phyloP scores from a whole-genome alignment of 2,797 vertebrate species.

The Urocyon cinereoargenteus region DNA sequence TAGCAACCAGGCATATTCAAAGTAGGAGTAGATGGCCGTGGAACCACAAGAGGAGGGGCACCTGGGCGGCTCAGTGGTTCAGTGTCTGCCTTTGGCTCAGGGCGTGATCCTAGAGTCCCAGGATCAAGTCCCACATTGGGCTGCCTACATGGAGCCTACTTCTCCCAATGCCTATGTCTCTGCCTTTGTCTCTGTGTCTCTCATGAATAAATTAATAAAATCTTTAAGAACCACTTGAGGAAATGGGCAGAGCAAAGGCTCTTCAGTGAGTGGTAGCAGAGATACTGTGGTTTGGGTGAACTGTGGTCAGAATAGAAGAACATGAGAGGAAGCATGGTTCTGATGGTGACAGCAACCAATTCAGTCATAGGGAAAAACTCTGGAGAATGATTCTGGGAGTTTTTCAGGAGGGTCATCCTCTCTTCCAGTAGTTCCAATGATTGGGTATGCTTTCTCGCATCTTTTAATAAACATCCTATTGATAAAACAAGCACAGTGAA shows the following conservation, averaged over 20 bases:
- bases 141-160: too few relatives aligned
- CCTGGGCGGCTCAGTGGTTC: too few relatives aligned
- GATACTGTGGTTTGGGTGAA: neutral
- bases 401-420: neutral
- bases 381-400: neutral
- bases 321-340: neutral
- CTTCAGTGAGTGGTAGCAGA: neutral
- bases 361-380: neutral
- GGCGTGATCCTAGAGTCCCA: too few relatives aligned
- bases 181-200: too few relatives aligned
- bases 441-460: neutral
- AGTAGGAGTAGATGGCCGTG: neutral
- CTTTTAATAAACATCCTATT: neutral
- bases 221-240: neutral
- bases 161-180: too few relatives aligned
- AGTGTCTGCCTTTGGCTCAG: too few relatives aligned
- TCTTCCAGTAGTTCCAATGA: neutral
- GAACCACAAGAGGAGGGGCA: neutral
- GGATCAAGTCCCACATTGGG: too few relatives aligned
- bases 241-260: neutral
- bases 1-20: neutral
- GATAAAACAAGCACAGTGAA: neutral
- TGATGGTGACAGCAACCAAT: neutral
- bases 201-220: too few relatives aligned
- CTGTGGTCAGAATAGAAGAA: neutral